phyloP scores from a whole-genome alignment of 30 jellyfish, hydroid and myxozoan species.

The Hydra vulgaris region DNA sequence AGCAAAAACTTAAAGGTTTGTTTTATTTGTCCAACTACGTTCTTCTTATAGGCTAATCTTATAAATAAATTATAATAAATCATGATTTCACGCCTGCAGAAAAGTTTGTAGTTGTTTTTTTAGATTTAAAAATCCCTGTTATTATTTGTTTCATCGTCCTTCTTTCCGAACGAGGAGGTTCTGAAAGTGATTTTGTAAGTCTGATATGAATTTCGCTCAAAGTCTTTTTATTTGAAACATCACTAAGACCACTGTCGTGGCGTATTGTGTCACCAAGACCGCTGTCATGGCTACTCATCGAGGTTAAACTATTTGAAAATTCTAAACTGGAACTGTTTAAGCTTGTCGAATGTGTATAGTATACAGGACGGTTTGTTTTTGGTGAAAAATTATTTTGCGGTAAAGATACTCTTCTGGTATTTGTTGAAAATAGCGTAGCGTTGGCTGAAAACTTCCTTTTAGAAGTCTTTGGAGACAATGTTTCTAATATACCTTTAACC shows the following conservation, averaged over 20 bases:
- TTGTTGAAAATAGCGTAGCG: not conserved
- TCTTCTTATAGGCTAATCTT: no score
- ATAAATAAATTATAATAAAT: no score
- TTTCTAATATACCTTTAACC: not conserved
- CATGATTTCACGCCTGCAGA: no score
- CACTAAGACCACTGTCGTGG: not conserved
- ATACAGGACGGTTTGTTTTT: not conserved
- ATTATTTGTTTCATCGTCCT: not conserved
- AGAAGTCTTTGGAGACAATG: not conserved
- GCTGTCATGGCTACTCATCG: conserved; percentile 34
- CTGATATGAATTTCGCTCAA: not conserved
- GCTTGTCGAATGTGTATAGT: not conserved
- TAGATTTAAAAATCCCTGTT: not conserved
- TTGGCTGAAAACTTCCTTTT: not conserved
- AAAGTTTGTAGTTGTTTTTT: not conserved
- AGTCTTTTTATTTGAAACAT: not conserved
- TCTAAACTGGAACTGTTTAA: not conserved
- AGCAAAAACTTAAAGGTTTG: no score
- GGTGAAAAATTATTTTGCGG: not conserved
- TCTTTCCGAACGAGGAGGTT: not conserved
- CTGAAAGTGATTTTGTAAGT: not conserved
- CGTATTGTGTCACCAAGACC: conserved; percentile 30
- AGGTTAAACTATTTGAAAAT: not conserved
- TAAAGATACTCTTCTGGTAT: not conserved
- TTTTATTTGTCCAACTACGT: no score